These are phyloP conservation scores for Apus apus DNA, from an alignment of 2,113 vertebrate species.

Conservation along the genomic window DNA sequence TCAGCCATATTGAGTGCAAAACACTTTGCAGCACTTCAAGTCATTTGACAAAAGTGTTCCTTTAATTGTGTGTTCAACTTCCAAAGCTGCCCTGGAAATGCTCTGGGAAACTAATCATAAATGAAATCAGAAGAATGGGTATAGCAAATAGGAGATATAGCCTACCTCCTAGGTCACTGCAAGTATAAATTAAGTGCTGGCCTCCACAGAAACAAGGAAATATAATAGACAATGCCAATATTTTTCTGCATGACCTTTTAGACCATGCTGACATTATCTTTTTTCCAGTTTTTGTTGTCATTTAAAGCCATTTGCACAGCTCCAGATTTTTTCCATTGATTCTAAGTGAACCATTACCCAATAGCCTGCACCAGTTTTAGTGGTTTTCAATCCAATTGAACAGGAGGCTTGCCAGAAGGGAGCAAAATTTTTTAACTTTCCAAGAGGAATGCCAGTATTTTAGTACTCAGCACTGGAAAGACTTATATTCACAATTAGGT, in stretches of 20 bases:
- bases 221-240: not conserved
- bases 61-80: not conserved
- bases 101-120: not conserved
- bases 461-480: not conserved
- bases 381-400: not conserved
- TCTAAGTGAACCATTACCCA: not conserved
- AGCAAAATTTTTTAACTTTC: not conserved
- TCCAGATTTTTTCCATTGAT: not conserved
- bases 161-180: not conserved
- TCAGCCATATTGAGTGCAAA: not conserved
- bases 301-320: not conserved
- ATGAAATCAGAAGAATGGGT: not conserved
- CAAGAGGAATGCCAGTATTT: not conserved
- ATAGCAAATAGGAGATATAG: not conserved
- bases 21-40: not conserved
- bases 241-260: not conserved
- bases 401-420: not conserved
- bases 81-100: not conserved
- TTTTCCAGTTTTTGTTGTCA: not conserved
- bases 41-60: not conserved
- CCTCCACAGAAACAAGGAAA: not conserved
- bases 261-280: not conserved
- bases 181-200: not conserved
- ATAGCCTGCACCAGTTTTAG: not conserved
- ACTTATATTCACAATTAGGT: not conserved